Conservation (phyloP, 2,888 invertebrate species). For the Tillus elongatus region DNA sequence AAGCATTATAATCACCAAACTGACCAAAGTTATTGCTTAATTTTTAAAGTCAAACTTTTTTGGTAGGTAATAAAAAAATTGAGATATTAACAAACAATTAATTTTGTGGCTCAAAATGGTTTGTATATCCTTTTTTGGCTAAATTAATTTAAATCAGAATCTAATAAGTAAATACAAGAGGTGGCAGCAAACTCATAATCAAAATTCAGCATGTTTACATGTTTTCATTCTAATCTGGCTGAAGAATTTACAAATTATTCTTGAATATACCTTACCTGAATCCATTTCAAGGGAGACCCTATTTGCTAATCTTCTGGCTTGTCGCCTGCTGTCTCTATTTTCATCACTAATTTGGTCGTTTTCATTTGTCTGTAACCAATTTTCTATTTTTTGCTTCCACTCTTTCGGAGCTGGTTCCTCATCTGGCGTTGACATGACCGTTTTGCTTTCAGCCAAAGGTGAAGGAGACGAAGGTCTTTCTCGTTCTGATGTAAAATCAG, state of each 20-base stretch:
- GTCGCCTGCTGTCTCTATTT: conserved; percentile 58
- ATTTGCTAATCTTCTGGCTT: conserved; percentile 58
- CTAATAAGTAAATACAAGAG: background rate
- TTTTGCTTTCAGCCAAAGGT: conserved; percentile 49
- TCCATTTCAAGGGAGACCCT: conserved; percentile 76
- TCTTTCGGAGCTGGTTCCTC: conserved; percentile 49
- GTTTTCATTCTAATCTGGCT: too few relatives aligned
- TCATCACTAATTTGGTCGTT: conserved; percentile 67
- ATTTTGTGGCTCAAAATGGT: too few relatives aligned
- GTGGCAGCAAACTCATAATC: conserved; percentile 2
- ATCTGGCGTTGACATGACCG: conserved; percentile 45
- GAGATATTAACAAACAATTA: too few relatives aligned
- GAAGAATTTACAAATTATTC: too few relatives aligned
- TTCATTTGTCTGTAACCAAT: conserved; percentile 82
- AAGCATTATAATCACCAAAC: too few relatives aligned
- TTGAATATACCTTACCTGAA: conserved; percentile 56
- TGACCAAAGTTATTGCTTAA: too few relatives aligned
- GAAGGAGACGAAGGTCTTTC: conserved; percentile 64
- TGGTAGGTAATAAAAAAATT: too few relatives aligned
- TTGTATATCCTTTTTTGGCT: too few relatives aligned
- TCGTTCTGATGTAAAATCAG: conserved; percentile 63
- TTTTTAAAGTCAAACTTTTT: too few relatives aligned
- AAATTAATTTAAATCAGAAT: too few relatives aligned
- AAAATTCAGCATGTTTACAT: too few relatives aligned
- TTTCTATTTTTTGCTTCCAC: conserved; percentile 85